These are phyloP conservation scores for Melospiza georgiana DNA, from an alignment of 2,113 vertebrate species.

Conservation along the genomic window DNA sequence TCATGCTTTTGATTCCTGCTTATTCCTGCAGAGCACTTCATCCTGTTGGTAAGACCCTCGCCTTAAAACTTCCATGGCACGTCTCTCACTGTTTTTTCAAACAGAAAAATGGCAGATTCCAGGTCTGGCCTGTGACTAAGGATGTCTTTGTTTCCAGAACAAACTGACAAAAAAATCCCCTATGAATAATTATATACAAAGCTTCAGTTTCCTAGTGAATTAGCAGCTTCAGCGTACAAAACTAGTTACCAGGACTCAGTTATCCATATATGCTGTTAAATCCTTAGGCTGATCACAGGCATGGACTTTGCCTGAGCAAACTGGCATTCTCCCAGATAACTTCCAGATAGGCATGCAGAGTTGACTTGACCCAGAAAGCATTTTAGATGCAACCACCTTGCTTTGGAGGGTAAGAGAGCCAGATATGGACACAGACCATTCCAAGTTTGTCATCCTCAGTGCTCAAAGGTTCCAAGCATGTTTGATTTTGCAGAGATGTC, in stretches of 20 bases:
- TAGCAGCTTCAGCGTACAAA: background rate
- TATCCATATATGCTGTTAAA: background rate
- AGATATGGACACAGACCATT: background rate
- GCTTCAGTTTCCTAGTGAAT: background rate
- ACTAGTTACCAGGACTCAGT: background rate
- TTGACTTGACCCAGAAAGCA: background rate
- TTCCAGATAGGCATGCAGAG: background rate
- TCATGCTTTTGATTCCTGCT: background rate
- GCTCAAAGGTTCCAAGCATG: background rate
- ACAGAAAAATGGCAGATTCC: background rate
- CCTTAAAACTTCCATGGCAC: background rate
- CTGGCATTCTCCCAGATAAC: background rate
- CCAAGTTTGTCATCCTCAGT: background rate
- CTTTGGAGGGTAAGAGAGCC: background rate
- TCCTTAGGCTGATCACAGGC: background rate
- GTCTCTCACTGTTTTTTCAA: background rate
- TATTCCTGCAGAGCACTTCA: background rate
- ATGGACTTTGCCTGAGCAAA: background rate
- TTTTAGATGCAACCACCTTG: background rate
- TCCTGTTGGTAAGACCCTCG: background rate
- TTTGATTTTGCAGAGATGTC: background rate
- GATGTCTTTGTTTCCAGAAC: background rate
- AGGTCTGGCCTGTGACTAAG: background rate
- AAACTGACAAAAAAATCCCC: background rate
- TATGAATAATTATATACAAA: background rate